Evolutionary conservation across 2,113 vertebrate species (phyloP).

Genomic region (Apodemus sylvaticus): DNA sequence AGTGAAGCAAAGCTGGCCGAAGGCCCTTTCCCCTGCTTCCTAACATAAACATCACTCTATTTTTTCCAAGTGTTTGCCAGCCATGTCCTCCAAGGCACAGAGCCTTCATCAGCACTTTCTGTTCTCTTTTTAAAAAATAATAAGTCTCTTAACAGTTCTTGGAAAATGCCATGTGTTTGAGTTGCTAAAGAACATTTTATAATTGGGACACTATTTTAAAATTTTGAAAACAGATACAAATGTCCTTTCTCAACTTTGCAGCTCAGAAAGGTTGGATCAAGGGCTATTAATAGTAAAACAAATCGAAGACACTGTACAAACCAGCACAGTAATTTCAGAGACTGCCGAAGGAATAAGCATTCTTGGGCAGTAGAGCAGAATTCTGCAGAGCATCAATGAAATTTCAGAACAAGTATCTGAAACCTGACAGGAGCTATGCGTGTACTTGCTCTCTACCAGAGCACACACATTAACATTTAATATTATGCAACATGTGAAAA

Average conservation of each 20-base stretch:
- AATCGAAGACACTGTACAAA: neutral
- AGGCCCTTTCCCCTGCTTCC: neutral
- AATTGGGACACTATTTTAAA: neutral
- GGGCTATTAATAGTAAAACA: neutral
- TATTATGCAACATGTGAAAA: neutral
- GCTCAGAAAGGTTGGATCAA: neutral
- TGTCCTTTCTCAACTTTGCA: neutral
- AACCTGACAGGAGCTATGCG: neutral
- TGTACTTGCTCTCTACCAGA: neutral
- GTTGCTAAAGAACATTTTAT: slow-evolving; percentile 3
- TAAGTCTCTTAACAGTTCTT: neutral
- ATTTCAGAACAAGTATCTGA: neutral
- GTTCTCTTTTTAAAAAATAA: slow-evolving; percentile 24
- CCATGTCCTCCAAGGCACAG: neutral
- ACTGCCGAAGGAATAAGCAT: neutral
- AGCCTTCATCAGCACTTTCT: neutral
- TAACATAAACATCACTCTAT: neutral
- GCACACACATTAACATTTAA: neutral
- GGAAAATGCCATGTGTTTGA: neutral
- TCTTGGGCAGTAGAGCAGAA: neutral
- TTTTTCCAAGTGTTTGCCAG: neutral
- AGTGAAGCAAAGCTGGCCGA: neutral
- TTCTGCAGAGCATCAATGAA: neutral
- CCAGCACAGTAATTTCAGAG: neutral
- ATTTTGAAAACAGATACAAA: neutral